Conservation (phyloP, 2,888 invertebrate genomes). For the Mylabris sibirica region DNA sequence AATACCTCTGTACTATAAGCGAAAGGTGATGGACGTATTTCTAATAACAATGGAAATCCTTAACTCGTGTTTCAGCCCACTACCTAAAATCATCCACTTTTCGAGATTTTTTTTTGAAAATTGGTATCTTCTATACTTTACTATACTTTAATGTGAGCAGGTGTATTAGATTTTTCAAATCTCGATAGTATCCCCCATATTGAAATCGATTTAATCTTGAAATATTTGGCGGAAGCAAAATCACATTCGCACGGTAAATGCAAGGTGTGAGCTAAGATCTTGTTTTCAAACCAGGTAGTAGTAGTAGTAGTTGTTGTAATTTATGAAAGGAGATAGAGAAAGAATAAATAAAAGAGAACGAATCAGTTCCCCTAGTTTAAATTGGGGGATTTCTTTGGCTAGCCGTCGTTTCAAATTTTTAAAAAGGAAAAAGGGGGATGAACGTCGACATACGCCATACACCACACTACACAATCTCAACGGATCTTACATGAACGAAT, state of each 20-base stretch:
- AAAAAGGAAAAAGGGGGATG: not conserved
- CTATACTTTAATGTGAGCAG: too few species aligned
- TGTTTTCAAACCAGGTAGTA: not conserved
- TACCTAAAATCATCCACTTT: constrained; percentile 15
- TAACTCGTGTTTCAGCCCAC: constrained; percentile 24
- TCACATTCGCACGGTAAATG: not conserved
- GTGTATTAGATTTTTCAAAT: too few species aligned
- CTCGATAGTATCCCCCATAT: not conserved
- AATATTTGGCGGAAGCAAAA: not conserved
- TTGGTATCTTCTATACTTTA: too few species aligned
- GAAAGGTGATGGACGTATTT: constrained; percentile 40
- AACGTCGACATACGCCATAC: too few species aligned
- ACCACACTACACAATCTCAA: constrained; percentile 31
- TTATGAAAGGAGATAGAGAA: not conserved
- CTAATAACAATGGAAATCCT: constrained; percentile 26
- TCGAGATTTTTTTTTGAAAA: too few species aligned
- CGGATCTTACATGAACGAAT: constrained; percentile 31
- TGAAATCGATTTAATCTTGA: not conserved
- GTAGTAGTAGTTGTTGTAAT: not conserved
- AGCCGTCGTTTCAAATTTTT: not conserved
- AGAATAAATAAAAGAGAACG: not conserved
- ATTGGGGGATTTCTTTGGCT: constrained; percentile 20
- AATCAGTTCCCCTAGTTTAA: constrained; percentile 26
- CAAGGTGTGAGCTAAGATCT: not conserved
- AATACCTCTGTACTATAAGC: constrained; percentile 29